A percentile compares a stretch with the other conserved stretches of the same genome.
These are phyloP conservation scores for Trachelus stipa DNA, from an alignment of 2,888 invertebrate species.

Conservation along the genomic window DNA sequence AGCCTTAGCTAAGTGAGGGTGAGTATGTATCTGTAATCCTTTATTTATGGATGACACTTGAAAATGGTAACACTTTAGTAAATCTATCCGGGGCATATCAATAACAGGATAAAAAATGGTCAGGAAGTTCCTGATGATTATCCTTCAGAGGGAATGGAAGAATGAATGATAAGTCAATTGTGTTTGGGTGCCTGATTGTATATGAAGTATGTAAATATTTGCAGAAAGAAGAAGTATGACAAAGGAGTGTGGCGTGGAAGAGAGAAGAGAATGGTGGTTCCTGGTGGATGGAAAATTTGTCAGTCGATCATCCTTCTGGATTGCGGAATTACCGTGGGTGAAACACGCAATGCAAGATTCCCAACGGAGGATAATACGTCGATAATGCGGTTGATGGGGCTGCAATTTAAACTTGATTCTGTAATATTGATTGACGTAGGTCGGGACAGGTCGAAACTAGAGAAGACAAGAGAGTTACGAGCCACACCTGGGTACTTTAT, in stretches of 20 bases:
- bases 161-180: not conserved
- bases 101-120: not conserved
- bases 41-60: constrained; percentile 37
- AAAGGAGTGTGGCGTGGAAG: not conserved
- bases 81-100: constrained; percentile 26
- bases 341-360: not conserved
- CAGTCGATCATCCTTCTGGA: not conserved
- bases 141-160: not conserved
- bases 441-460: not conserved
- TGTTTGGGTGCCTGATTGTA: not conserved
- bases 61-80: constrained; percentile 29
- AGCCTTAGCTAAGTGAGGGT: not conserved
- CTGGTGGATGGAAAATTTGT: not conserved
- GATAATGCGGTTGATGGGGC: not conserved
- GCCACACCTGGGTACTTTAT: not conserved
- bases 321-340: not conserved
- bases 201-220: not conserved
- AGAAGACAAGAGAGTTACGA: not conserved
- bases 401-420: not conserved
- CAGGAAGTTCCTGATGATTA: not conserved
- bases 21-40: constrained; percentile 23
- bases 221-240: not conserved
- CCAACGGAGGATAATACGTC: not conserved
- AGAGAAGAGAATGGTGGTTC: not conserved
- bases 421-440: not conserved